A percentile compares a stretch with the other conserved stretches of the same genome.
phyloP scores from a whole-genome alignment of 2,113 vertebrate species.

The Amazona guildingii region DNA sequence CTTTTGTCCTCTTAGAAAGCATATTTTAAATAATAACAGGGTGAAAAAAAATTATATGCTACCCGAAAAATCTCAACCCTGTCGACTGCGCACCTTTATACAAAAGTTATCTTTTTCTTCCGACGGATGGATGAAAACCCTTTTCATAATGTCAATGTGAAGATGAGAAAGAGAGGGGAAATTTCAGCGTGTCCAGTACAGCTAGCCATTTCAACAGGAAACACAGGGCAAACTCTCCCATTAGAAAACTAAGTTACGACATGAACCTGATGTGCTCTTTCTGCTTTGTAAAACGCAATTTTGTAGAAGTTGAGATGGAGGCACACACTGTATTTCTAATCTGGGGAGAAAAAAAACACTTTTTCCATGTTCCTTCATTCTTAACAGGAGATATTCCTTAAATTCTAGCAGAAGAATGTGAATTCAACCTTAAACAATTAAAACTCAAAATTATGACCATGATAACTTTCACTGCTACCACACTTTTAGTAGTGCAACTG shows the following conservation, averaged over 20 bases:
- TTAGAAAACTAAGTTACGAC: background rate
- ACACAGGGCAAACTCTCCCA: background rate
- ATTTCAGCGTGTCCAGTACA: background rate
- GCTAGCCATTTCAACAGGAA: slow-evolving; percentile 10
- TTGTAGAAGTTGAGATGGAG: background rate
- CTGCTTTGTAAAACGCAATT: slow-evolving; percentile 8
- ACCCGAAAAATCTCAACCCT: slow-evolving; percentile 37
- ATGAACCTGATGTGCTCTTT: background rate
- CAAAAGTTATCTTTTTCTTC: slow-evolving; percentile 50
- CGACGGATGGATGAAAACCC: background rate
- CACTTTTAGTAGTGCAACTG: background rate
- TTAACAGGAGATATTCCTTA: background rate
- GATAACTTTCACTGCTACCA: background rate
- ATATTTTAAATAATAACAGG: slow-evolving; percentile 70
- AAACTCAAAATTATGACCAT: background rate
- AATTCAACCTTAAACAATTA: background rate
- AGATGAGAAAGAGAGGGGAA: slow-evolving; percentile 28
- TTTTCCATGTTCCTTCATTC: background rate
- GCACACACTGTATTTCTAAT: background rate
- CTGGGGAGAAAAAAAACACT: background rate
- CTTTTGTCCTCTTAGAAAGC: slow-evolving; percentile 67
- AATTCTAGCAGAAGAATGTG: background rate
- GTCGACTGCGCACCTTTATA: background rate
- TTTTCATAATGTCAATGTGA: slow-evolving; percentile 18
- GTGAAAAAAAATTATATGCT: slow-evolving; percentile 49